Evolutionary conservation across 2,113 vertebrate genomes (phyloP), one percentile per base, ranked within the genome.

Genomic region (Paralichthys olivaceus): DNA sequence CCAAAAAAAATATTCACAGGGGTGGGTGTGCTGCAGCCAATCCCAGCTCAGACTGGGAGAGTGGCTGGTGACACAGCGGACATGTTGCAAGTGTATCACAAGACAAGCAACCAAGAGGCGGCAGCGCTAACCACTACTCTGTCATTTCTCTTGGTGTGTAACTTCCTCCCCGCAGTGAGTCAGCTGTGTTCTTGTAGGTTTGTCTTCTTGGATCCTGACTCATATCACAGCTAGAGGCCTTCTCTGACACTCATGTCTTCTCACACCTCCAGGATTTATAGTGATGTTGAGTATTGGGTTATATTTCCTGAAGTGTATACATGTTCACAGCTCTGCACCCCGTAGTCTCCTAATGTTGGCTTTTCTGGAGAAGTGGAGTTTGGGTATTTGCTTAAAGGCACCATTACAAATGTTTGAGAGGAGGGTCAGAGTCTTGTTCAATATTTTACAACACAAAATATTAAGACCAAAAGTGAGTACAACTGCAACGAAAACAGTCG

Each of bases 141-240:
- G n/a, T 83, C 57, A 64, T 76, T 40, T 56, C n/a, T 19, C 70
- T 74, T 58, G 37, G 37, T 77, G 28, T 4, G 37, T 29, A 65
- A 28, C 51, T 61, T 49, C 72, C 79, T 79, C 81, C 83, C 69
- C 66, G 8, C 65, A 77, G 22, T 85, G 82, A 86, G 51, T 88
- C 84, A 81, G 22, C 22, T 59, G 51, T 45, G 19, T 74, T 61
- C 43, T 62, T 80, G 61, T 69, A 26, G 17, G 17, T 49, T 37
- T 14, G 54, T 62, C 59, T 81, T 79, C 28, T 25, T 2, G 55
- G 70, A 83, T 71, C 23, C 49, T 81, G 77, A 87, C 68, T 81
- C 74, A 80, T 72, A 40, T 69, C 55, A 60, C 51, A 63, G 68
- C 32, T 43, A 57, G 37, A 69, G 61, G 57, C 55, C 56, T 71